phyloP scores from a whole-genome alignment of 2,113 vertebrate species.

The Sturnus vulgaris region DNA sequence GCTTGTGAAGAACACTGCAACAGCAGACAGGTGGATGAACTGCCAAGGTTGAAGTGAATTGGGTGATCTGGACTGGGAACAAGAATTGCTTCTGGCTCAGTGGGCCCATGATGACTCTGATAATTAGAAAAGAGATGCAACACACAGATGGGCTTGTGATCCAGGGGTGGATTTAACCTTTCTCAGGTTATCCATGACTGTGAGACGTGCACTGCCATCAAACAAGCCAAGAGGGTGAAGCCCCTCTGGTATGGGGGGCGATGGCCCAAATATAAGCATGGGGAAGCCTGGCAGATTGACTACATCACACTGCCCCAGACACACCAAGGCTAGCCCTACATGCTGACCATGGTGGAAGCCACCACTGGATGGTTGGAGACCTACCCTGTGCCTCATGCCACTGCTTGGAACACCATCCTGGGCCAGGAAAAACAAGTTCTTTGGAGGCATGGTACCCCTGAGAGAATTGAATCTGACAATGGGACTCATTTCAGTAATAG shows the following conservation, averaged over 20 bases:
- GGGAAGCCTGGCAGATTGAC: not conserved
- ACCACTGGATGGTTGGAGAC: accelerated
- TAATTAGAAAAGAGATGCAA: not conserved
- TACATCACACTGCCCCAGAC: not conserved
- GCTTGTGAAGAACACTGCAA: not conserved
- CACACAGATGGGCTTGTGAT: not conserved
- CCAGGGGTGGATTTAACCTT: not conserved
- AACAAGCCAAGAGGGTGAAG: accelerated
- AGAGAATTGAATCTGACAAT: accelerated
- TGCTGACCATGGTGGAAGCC: accelerated
- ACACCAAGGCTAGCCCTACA: accelerated
- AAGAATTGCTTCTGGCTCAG: not conserved
- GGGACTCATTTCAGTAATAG: not conserved
- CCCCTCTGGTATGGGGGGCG: accelerated
- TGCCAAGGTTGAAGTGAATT: not conserved
- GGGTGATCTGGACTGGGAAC: not conserved
- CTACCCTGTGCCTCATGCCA: not conserved
- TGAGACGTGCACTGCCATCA: accelerated
- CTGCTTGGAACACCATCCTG: accelerated
- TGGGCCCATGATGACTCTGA: not conserved
- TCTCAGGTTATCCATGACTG: accelerated
- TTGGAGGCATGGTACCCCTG: accelerated
- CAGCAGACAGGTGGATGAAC: not conserved
- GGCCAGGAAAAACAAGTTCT: not conserved
- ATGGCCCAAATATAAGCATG: not conserved